A percentile compares a stretch with the other conserved stretches of the same genome.
These are phyloP conservation scores for Ceratosolen fusciceps DNA, from an alignment of 1,140 invertebrate species.

Conservation along the genomic window DNA sequence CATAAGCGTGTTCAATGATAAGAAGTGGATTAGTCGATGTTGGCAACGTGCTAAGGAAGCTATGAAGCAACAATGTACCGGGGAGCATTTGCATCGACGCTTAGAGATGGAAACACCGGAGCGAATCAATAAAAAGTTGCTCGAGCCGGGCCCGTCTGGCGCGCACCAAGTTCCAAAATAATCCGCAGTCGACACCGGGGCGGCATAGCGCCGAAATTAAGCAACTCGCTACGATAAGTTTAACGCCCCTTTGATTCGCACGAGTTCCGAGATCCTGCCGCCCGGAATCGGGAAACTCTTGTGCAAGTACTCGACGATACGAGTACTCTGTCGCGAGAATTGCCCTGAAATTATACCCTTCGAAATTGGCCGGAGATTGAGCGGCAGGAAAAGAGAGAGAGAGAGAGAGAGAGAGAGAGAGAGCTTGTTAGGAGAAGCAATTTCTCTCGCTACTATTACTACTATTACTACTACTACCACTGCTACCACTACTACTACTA, in stretches of 20 bases:
- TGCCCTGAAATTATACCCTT: slow-evolving; percentile 26
- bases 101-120: no score
- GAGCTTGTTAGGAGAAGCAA: slow-evolving; percentile 27
- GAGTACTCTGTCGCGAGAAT: neutral
- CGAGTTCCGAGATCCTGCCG: neutral
- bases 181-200: neutral
- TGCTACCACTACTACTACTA: no score
- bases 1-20: neutral
- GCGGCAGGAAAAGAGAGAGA: no score
- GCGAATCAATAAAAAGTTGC: slow-evolving; percentile 12
- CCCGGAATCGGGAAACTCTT: slow-evolving; percentile 28
- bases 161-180: neutral
- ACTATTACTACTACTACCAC: no score
- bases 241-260: slow-evolving; percentile 17
- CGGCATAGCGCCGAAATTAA: neutral
- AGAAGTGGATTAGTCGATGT: neutral
- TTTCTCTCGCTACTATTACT: neutral
- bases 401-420: no score
- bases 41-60: no score
- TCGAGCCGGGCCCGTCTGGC: no score
- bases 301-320: no score
- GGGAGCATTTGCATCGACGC: neutral
- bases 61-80: neutral
- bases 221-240: neutral
- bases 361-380: slow-evolving; percentile 31